Evolutionary conservation across 2,888 invertebrate genomes (phyloP).

Genomic region (Andrena haemorrhoa): DNA sequence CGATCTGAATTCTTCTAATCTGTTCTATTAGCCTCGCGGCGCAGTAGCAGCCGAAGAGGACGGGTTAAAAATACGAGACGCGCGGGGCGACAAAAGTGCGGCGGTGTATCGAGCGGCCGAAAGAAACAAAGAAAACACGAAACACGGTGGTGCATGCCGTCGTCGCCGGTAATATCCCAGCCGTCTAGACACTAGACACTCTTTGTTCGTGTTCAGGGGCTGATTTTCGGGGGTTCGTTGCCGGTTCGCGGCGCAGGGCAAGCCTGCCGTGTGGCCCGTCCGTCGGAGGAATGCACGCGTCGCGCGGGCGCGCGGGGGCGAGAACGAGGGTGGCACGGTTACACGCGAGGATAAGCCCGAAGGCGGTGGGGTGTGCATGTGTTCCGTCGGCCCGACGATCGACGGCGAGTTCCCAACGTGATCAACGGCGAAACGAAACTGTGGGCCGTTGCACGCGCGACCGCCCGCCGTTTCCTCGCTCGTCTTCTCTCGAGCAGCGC

Average conservation of each 20-base stretch:
- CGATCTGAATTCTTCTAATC: no score
- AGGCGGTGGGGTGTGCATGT: conserved; percentile 28
- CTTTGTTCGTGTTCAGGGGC: conserved; percentile 66
- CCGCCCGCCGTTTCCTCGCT: conserved; percentile 61
- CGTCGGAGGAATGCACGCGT: conserved; percentile 50
- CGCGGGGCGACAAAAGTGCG: neutral
- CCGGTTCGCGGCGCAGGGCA: conserved; percentile 58
- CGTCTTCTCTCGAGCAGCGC: conserved; percentile 39
- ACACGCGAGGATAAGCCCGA: conserved; percentile 38
- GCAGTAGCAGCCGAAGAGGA: neutral
- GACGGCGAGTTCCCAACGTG: conserved; percentile 49
- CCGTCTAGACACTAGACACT: conserved; percentile 72
- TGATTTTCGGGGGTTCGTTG: conserved; percentile 69
- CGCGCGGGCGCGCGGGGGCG: conserved; percentile 1
- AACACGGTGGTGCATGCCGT: conserved; percentile 47
- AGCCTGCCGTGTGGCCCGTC: conserved; percentile 13
- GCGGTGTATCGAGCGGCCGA: conserved; percentile 45
- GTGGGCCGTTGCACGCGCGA: conserved; percentile 69
- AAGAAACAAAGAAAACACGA: conserved; percentile 62
- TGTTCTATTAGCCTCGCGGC: neutral
- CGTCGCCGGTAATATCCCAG: conserved; percentile 64
- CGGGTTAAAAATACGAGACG: conserved; percentile 22
- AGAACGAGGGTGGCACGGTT: conserved; percentile 25
- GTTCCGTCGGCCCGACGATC: conserved; percentile 48
- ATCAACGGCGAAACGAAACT: conserved; percentile 64